Percentiles rank a stretch among this genome's conserved stretches.
Evolutionary conservation across 2,888 invertebrate genomes (phyloP).

Genomic region (Pimpla rufipes): DNA sequence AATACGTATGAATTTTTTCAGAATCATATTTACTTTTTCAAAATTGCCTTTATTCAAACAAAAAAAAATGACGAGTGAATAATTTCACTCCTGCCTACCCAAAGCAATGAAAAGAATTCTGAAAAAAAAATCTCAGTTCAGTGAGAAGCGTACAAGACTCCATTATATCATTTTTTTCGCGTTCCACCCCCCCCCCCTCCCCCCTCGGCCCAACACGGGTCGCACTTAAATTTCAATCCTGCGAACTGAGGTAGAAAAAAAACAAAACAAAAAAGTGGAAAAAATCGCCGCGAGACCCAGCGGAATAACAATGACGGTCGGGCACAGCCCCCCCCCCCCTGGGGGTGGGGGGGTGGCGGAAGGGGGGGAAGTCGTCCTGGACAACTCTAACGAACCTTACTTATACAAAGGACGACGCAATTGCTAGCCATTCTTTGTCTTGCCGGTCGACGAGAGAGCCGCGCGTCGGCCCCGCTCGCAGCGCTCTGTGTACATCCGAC

Average conservation of each 20-base stretch:
- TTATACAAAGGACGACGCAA: constrained; percentile 67
- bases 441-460: constrained; percentile 24
- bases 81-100: too few species aligned
- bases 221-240: constrained; percentile 20
- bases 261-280: neutral
- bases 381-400: constrained; percentile 63
- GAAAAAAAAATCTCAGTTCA: too few species aligned
- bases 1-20: too few species aligned
- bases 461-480: constrained; percentile 10
- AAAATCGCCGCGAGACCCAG: constrained; percentile 8
- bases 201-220: neutral
- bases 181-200: too few species aligned
- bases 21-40: too few species aligned
- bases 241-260: neutral
- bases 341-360: constrained; percentile 1
- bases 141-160: neutral
- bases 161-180: neutral
- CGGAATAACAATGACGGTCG: constrained; percentile 48
- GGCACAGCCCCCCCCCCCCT: too few species aligned
- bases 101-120: too few species aligned
- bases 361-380: constrained; percentile 61
- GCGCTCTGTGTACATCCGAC: neutral
- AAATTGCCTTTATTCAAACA: too few species aligned
- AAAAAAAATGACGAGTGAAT: too few species aligned
- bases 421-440: constrained; percentile 68